These are phyloP conservation scores for Folsomia manolachei DNA, from an alignment of 2,888 invertebrate species.

Conservation along the genomic window DNA sequence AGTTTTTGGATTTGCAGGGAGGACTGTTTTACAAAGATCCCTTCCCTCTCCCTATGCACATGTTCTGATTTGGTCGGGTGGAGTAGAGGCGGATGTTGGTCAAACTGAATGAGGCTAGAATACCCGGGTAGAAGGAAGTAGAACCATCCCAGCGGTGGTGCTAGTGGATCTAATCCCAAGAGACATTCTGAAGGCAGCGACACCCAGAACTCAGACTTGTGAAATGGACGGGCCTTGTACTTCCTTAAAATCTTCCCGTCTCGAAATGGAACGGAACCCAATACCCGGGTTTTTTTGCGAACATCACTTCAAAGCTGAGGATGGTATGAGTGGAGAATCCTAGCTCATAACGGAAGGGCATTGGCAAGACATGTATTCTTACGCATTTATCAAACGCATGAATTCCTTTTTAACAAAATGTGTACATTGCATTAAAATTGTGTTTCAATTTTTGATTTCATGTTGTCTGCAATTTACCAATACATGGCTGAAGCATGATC, in stretches of 20 bases:
- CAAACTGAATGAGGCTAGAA: background rate
- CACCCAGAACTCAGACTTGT: constrained; percentile 44
- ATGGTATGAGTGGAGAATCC: too few relatives aligned
- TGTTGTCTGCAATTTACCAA: too few relatives aligned
- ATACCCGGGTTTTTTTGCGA: background rate
- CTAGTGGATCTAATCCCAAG: constrained; percentile 32
- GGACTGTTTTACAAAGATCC: too few relatives aligned
- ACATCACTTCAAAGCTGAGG: too few relatives aligned
- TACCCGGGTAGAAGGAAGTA: background rate
- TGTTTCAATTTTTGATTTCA: too few relatives aligned
- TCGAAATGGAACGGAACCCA: background rate
- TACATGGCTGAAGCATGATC: too few relatives aligned
- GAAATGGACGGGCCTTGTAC: constrained; percentile 35
- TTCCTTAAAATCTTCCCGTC: constrained; percentile 19
- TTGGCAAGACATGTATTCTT: too few relatives aligned
- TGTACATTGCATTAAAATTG: too few relatives aligned
- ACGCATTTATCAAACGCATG: too few relatives aligned
- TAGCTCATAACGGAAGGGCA: too few relatives aligned
- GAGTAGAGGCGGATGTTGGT: background rate
- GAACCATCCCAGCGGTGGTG: constrained; percentile 12
- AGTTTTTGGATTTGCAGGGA: too few relatives aligned
- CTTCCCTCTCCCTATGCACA: background rate
- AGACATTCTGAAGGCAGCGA: constrained; percentile 40
- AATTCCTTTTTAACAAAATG: too few relatives aligned
- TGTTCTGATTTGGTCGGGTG: background rate